Percentiles rank a stretch among this genome's conserved stretches.
Conservation (phyloP, 2,113 vertebrate genomes). For the Gobio gobio region DNA sequence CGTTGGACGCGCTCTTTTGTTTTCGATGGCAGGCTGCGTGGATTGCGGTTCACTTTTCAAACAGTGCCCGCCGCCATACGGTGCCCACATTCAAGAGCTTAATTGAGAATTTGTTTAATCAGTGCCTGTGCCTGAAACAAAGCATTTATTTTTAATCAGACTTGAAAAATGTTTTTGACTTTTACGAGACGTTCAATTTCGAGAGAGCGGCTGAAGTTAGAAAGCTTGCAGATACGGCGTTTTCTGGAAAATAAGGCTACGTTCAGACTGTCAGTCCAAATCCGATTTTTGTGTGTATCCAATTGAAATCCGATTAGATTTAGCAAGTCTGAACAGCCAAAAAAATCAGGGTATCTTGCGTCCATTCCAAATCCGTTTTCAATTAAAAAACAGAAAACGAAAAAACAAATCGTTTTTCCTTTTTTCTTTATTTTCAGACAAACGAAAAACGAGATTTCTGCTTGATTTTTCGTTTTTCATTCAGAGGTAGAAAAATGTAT, state of each 20-base stretch:
- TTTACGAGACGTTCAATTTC: not conserved
- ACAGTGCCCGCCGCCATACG: not conserved
- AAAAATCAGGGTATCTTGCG: too few relatives aligned
- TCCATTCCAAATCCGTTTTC: too few relatives aligned
- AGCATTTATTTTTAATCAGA: conserved; percentile 1
- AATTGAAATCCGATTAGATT: too few relatives aligned
- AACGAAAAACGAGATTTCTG: too few relatives aligned
- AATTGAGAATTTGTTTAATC: conserved; percentile 42
- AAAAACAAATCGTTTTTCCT: too few relatives aligned
- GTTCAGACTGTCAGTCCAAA: too few relatives aligned
- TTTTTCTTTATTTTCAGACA: too few relatives aligned
- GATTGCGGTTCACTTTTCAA: conserved; percentile 19
- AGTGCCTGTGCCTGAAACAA: conserved; percentile 18
- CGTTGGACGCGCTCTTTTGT: conserved; percentile 14
- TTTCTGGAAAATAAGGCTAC: not conserved
- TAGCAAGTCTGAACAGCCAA: too few relatives aligned
- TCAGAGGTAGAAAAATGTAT: too few relatives aligned
- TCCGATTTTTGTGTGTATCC: too few relatives aligned
- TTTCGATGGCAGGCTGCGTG: conserved; percentile 27
- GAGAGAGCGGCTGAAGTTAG: not conserved
- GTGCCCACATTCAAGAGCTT: conserved; percentile 15
- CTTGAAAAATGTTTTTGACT: not conserved
- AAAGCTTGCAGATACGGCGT: not conserved
- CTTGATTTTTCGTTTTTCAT: too few relatives aligned
- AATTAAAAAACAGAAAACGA: too few relatives aligned